Percentiles rank a stretch among this genome's conserved stretches.
phyloP scores from a whole-genome alignment of 2,113 vertebrate genomes.

The Chloroceryle aenea region DNA sequence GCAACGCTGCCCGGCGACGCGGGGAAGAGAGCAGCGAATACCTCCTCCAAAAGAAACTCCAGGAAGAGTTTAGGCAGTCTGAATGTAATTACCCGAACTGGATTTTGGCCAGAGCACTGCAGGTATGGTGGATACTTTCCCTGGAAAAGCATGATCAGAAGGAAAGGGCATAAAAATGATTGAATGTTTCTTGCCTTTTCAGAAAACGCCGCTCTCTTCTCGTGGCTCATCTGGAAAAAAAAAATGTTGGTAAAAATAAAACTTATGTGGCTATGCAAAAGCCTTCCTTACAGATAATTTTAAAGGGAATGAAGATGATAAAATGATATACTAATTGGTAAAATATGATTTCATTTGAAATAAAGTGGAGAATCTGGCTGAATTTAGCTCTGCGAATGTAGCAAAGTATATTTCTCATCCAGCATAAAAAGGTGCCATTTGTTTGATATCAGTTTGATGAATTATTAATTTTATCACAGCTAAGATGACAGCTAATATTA shows the following conservation, averaged over 20 bases:
- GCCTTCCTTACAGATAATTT: neutral
- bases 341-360: conserved; percentile 66
- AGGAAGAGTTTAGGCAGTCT: neutral
- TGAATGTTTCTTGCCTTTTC: conserved; percentile 30
- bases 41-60: neutral
- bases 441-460: conserved; percentile 87
- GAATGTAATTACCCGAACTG: neutral
- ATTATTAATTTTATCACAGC: conserved; percentile 93
- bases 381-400: conserved; percentile 47
- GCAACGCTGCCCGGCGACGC: neutral
- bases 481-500: conserved; percentile 94
- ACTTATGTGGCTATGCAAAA: neutral
- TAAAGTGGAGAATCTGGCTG: conserved; percentile 57
- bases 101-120: conserved; percentile 17
- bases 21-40: neutral
- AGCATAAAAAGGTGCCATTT: conserved; percentile 82
- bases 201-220: neutral
- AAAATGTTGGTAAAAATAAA: neutral
- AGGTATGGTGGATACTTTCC: neutral
- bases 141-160: neutral
- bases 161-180: neutral
- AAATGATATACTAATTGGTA: conserved; percentile 61
- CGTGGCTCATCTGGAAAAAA: neutral
- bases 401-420: conserved; percentile 68
- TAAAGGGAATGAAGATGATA: conserved; percentile 31